A percentile compares a stretch with the other conserved stretches of the same genome.
Evolutionary conservation across 2,888 invertebrate genomes (phyloP).

Genomic region (Hesperia comma): DNA sequence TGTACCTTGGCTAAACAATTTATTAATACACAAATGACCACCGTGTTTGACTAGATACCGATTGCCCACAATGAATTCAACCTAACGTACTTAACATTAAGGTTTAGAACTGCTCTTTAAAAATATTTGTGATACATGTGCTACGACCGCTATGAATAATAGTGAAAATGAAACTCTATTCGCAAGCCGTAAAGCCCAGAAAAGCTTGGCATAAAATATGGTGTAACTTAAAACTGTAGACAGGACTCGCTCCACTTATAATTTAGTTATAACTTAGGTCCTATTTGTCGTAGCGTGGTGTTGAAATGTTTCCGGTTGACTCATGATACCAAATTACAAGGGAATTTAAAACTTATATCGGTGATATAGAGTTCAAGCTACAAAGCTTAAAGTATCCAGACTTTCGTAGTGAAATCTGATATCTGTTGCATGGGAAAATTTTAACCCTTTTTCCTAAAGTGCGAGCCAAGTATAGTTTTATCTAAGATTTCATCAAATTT

Average conservation of each 20-base stretch:
- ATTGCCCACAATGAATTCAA: neutral
- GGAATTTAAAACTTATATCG: constrained; percentile 5
- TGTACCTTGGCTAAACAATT: constrained; percentile 22
- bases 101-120: neutral
- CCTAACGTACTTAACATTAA: neutral
- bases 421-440: constrained; percentile 27
- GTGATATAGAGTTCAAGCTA: neutral
- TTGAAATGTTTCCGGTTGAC: constrained; percentile 38
- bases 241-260: constrained; percentile 33
- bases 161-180: neutral
- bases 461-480: constrained; percentile 10
- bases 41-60: constrained; percentile 13
- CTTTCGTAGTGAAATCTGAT: constrained; percentile 32
- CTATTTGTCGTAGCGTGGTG: constrained; percentile 35
- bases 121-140: neutral
- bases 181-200: neutral
- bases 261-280: constrained; percentile 38
- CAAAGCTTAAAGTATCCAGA: neutral
- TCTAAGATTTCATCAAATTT: constrained; percentile 1
- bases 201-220: neutral
- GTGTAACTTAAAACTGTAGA: constrained; percentile 34
- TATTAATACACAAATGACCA: constrained; percentile 33
- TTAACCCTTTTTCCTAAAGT: constrained; percentile 23
- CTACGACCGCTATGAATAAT: neutral
- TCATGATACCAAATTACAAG: constrained; percentile 11